Evolutionary conservation across 2,888 invertebrate species (phyloP).

Genomic region (Heliconius cydno): DNA sequence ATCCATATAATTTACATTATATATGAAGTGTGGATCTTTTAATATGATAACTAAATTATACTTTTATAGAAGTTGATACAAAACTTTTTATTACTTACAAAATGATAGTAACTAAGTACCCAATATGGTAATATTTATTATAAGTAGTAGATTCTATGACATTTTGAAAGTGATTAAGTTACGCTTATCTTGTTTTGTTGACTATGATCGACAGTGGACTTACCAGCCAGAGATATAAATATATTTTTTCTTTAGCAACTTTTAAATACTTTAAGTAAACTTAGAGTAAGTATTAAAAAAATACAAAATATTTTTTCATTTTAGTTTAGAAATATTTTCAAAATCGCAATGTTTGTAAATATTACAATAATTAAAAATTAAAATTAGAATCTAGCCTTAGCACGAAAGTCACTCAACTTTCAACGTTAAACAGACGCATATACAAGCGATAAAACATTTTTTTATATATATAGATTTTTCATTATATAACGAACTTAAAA

Average conservation of each 20-base stretch:
- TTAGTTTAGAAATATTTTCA: neutral
- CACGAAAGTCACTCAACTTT: neutral
- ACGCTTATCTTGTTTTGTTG: neutral
- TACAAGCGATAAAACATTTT: neutral
- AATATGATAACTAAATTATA: neutral
- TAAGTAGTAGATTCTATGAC: neutral
- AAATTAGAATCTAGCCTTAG: neutral
- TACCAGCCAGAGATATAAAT: neutral
- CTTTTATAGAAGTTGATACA: neutral
- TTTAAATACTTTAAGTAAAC: neutral
- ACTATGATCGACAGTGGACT: neutral
- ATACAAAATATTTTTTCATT: neutral
- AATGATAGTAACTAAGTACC: neutral
- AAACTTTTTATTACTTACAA: neutral
- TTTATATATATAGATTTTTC: slow-evolving; percentile 29
- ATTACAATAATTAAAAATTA: neutral
- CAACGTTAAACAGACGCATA: slow-evolving; percentile 1
- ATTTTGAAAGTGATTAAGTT: neutral
- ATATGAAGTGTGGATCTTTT: neutral
- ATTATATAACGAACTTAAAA: slow-evolving; percentile 38
- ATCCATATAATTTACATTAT: neutral
- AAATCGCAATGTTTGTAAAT: neutral
- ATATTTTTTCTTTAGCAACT: neutral
- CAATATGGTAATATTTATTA: neutral
- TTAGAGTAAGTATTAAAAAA: neutral